Evolutionary conservation across 2,888 invertebrate genomes (phyloP).

Genomic region (Erannis defoliaria): DNA sequence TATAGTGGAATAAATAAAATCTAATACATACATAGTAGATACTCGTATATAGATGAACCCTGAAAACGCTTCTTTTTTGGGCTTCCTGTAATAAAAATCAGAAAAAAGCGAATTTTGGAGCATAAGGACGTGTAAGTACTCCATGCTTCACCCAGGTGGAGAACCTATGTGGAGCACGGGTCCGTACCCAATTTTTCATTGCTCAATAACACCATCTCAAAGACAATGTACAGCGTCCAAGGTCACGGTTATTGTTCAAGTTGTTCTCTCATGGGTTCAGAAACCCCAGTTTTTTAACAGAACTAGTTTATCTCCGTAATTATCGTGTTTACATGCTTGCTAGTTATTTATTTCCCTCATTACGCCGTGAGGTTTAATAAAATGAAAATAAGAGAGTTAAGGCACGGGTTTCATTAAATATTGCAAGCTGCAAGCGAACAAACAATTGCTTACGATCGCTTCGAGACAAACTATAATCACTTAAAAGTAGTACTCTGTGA

Average conservation of each 20-base stretch:
- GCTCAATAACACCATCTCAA: neutral
- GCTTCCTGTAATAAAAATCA: too few species aligned
- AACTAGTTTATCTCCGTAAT: constrained; percentile 37
- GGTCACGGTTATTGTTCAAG: constrained; percentile 22
- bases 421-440: neutral
- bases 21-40: too few species aligned
- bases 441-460: too few species aligned
- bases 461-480: too few species aligned
- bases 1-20: too few species aligned
- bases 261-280: constrained; percentile 30
- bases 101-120: too few species aligned
- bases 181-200: neutral
- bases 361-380: constrained; percentile 30
- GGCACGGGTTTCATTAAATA: constrained; percentile 2
- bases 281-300: constrained; percentile 24
- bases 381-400: constrained; percentile 31
- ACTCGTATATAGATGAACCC: too few species aligned
- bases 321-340: constrained; percentile 34
- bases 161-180: too few species aligned
- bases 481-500: too few species aligned
- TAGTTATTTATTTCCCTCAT: constrained; percentile 34
- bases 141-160: too few species aligned
- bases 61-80: too few species aligned
- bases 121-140: too few species aligned
- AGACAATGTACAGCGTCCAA: constrained; percentile 2